These are phyloP conservation scores for Knipowitschia caucasica DNA, from an alignment of 2,797 vertebrate genomes.

Conservation along the genomic window DNA sequence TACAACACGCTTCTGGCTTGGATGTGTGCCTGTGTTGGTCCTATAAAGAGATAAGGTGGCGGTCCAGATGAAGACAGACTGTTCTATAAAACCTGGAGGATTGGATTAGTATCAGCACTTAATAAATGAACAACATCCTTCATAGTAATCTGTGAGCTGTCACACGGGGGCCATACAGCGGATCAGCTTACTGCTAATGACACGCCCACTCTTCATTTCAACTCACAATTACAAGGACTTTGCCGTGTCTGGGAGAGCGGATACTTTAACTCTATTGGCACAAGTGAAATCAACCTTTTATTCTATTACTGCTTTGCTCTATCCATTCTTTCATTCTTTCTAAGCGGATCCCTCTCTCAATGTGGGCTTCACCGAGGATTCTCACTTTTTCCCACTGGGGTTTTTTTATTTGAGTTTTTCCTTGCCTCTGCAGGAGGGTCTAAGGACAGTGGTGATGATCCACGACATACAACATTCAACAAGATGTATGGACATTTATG, in stretches of 20 bases:
- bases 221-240: slow-evolving; percentile 29
- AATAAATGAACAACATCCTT: slow-evolving; percentile 70
- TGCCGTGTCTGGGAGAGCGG: neutral
- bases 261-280: no score
- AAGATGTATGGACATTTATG: no score
- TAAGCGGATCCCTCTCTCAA: no score
- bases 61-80: slow-evolving; percentile 45
- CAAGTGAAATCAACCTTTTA: no score
- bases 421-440: no score
- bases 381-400: no score
- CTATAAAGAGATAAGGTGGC: slow-evolving; percentile 28
- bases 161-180: slow-evolving; percentile 41
- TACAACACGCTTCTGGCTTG: slow-evolving; percentile 44
- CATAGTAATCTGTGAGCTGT: slow-evolving; percentile 62
- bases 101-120: slow-evolving; percentile 66
- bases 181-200: slow-evolving; percentile 60
- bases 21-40: slow-evolving; percentile 56
- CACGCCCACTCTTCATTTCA: slow-evolving; percentile 43
- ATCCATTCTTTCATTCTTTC: no score
- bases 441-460: no score
- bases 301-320: no score
- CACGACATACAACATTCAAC: no score
- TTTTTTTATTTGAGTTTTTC: no score
- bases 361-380: no score
- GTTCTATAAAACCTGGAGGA: slow-evolving; percentile 58